Conservation (phyloP, 1,140 invertebrate genomes). For the Andrena cerasifolii region DNA sequence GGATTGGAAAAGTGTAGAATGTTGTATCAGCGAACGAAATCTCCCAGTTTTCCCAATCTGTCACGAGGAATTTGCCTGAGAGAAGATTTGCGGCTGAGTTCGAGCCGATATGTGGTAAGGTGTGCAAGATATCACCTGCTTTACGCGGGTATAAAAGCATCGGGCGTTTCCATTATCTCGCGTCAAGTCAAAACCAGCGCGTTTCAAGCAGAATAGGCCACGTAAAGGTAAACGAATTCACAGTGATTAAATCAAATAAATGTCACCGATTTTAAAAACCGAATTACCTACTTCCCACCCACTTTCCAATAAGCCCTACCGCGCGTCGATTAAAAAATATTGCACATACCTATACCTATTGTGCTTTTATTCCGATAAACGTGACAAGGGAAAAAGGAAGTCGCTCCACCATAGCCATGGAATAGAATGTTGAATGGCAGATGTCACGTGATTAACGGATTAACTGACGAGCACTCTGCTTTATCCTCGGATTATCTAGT, state of each 20-base stretch:
- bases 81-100: constrained; percentile 48
- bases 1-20: constrained; percentile 75
- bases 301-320: too few species aligned
- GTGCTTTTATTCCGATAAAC: too few species aligned
- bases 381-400: constrained; percentile 1
- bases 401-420: background rate
- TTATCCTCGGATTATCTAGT: constrained; percentile 71
- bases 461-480: constrained; percentile 56
- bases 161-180: background rate
- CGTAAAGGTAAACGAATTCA: too few species aligned
- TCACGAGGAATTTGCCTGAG: constrained; percentile 53
- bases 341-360: too few species aligned
- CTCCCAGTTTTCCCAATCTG: constrained; percentile 56
- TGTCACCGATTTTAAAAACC: too few species aligned
- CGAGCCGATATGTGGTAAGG: constrained; percentile 7
- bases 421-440: constrained; percentile 44
- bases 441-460: constrained; percentile 53
- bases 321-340: too few species aligned
- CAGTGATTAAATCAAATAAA: too few species aligned
- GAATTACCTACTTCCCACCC: too few species aligned
- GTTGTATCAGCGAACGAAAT: constrained; percentile 69
- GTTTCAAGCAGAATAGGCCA: too few species aligned
- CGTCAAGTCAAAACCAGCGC: background rate
- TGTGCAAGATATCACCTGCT: background rate
- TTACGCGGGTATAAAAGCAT: background rate